Base-by-base conservation (phyloP, 2,797 vertebrate species). In the Avahi laniger region DNA sequence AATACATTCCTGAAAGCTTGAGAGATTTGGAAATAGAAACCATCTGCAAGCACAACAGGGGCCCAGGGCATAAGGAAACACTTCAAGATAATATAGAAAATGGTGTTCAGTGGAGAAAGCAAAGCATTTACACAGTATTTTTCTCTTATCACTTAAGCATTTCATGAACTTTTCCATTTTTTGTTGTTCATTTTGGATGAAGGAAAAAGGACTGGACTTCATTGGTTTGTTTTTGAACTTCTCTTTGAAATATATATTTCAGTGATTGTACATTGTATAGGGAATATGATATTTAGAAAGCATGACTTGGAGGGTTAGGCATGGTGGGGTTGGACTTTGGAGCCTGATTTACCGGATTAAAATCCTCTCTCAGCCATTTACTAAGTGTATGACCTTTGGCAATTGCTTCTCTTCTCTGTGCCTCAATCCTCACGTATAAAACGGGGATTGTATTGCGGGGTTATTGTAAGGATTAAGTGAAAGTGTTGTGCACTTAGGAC, bases 1-100 rank as follows among this genome's bases (percentile, higher is more conserved):
- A 95, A 98, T 96, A 97, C 97, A 98, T 98, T 98, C 98, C 95
- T 98, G 95, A 98, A 98, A 97, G 94, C 97, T 89, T 97, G 97
- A 90, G 97, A 97, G 97, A 94, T 89, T 97, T 97, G 85, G 97
- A 98, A 98, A 98, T 96, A 97, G 96, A 98, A 98, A 97, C 96
- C 98, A 98, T 97, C 95, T 98, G 98, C 63, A 96, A 50, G 76
- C 65, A 35, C 96, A 82, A 70, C 70, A 93, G 97, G 92, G 63
- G 38, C 89, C 95, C 96, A n/a, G 72, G 97, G 89, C 95, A 48
- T 97, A 97, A 97, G 97, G 96, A 98, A 98, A 97, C 48, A 43
- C 93, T 98, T 98, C 46, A 92, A 92, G 94, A 95, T 97, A 96
- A 84, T 72, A 52, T n/a, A 80, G 83, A 93, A 97, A 96, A 94